These are phyloP conservation scores for Microtus richardsoni DNA, from an alignment of 2,113 vertebrate genomes.

Conservation along the genomic window DNA sequence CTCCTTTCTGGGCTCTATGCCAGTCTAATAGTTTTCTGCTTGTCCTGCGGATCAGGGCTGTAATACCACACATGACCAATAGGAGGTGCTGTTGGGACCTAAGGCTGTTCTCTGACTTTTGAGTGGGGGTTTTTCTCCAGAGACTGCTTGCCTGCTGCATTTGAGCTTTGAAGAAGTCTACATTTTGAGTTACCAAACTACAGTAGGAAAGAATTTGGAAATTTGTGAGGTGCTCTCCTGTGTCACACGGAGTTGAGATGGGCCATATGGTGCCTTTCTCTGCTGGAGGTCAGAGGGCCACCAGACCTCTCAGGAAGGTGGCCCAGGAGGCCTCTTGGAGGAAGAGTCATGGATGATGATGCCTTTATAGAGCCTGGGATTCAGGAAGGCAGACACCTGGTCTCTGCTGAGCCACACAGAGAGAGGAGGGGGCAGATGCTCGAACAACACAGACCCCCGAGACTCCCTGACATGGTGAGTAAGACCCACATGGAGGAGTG, in stretches of 20 bases:
- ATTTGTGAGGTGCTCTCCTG: rapidly evolving
- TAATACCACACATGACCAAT: rapidly evolving
- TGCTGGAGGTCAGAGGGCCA: neutral
- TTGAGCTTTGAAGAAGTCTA: neutral
- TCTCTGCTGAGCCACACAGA: neutral
- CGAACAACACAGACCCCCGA: neutral
- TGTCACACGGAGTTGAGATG: neutral
- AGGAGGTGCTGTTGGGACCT: neutral
- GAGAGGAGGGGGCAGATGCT: neutral
- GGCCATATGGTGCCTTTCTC: no score
- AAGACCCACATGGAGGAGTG: no score
- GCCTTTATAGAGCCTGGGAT: neutral
- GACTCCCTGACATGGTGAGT: neutral
- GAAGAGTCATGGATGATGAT: neutral
- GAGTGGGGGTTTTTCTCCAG: neutral
- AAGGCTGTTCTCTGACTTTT: rapidly evolving
- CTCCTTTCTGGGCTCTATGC: neutral
- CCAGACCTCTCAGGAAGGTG: neutral
- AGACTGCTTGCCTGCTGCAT: neutral
- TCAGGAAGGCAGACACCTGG: neutral
- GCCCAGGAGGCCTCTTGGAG: neutral
- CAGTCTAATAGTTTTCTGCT: neutral
- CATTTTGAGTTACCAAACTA: neutral
- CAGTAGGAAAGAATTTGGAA: neutral
- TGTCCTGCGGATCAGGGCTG: neutral